These are phyloP conservation scores for Merluccius polli DNA, from an alignment of 2,797 vertebrate species.

Conservation along the genomic window DNA sequence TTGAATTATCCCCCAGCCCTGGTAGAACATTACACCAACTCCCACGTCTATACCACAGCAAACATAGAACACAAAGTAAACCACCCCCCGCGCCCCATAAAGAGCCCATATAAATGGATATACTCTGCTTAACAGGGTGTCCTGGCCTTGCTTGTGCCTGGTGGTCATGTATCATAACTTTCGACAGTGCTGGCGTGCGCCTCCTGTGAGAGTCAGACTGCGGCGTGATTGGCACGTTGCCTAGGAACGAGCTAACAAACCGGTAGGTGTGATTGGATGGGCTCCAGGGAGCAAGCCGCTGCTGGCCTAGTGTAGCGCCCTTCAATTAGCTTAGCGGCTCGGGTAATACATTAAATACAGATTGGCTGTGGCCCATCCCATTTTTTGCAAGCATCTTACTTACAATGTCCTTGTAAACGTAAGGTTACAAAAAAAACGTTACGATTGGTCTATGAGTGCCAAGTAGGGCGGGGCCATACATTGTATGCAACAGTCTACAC, in stretches of 20 bases:
- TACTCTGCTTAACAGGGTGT: slow-evolving; percentile 13
- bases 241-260: slow-evolving; percentile 9
- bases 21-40: neutral
- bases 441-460: slow-evolving; percentile 18
- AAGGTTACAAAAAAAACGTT: slow-evolving; percentile 14
- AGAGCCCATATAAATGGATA: neutral
- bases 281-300: slow-evolving; percentile 21
- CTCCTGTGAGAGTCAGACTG: slow-evolving; percentile 12
- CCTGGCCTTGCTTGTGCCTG: neutral
- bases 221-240: slow-evolving; percentile 13
- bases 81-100: neutral
- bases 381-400: slow-evolving; percentile 29
- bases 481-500: neutral
- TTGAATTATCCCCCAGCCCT: neutral
- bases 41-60: neutral
- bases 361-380: slow-evolving; percentile 41
- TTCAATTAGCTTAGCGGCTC: slow-evolving; percentile 31
- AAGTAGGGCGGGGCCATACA: slow-evolving; percentile 2
- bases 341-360: slow-evolving; percentile 37
- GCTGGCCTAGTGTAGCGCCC: slow-evolving; percentile 16
- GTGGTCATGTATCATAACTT: slow-evolving; percentile 8
- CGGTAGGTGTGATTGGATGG: neutral
- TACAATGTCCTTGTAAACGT: slow-evolving; percentile 34
- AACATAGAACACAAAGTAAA: neutral
- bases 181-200: neutral